Percentiles rank a stretch among this genome's conserved stretches.
These are phyloP conservation scores for Napeogenes inachia DNA, from an alignment of 2,888 invertebrate species.

Conservation along the genomic window DNA sequence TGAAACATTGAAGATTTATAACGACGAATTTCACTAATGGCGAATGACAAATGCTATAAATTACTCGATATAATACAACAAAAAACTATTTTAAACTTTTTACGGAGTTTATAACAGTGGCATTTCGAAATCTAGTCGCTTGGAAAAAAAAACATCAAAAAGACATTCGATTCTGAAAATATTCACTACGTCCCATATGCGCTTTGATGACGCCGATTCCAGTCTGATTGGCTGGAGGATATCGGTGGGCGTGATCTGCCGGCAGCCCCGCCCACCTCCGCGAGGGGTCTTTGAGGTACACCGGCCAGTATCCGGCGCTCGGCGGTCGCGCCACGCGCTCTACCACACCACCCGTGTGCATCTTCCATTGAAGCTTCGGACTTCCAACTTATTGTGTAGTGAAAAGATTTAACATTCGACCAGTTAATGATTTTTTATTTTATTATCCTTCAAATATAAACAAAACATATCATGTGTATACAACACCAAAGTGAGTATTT, in stretches of 20 bases:
- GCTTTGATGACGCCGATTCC: constrained; percentile 55
- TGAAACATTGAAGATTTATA: too few relatives aligned
- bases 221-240: constrained; percentile 49
- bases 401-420: too few relatives aligned
- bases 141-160: constrained; percentile 33
- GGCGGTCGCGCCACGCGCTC: constrained; percentile 68
- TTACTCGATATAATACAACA: neutral
- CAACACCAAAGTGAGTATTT: too few relatives aligned
- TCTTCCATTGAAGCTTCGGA: constrained; percentile 1
- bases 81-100: constrained; percentile 2
- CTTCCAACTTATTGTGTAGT: neutral
- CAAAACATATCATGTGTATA: too few relatives aligned
- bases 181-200: constrained; percentile 69
- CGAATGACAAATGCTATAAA: too few relatives aligned
- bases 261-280: constrained; percentile 59
- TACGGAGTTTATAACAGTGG: neutral
- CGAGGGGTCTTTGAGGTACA: constrained; percentile 57
- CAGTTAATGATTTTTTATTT: too few relatives aligned
- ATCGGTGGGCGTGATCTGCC: constrained; percentile 55
- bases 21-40: too few relatives aligned
- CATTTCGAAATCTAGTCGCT: constrained; percentile 3
- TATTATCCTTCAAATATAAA: too few relatives aligned
- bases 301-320: constrained; percentile 70
- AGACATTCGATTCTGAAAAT: constrained; percentile 55
- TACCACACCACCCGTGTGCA: constrained; percentile 38